Base-by-base conservation (phyloP, 2,113 vertebrate genomes). In the Labeo rohita region DNA sequence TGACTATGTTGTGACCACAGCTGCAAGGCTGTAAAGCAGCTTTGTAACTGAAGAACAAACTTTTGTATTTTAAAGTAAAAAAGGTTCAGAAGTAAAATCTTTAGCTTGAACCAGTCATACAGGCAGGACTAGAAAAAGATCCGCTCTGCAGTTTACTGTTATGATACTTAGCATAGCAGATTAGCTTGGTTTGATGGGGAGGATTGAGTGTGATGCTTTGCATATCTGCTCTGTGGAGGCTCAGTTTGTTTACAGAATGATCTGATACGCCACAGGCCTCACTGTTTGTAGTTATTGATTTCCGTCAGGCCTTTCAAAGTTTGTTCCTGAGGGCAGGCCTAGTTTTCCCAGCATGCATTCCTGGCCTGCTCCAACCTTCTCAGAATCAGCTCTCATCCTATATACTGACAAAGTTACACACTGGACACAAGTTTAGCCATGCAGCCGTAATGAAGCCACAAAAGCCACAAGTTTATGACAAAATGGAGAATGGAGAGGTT, bases 1-100 rank as follows among this genome's bases (percentile, higher is more conserved):
- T 88, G 85, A 43, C 80, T 79, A n/a, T 86, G 86, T 89, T 84
- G 86, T 43, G 90, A 89, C 36, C 59, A 72, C 78, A 66, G 83
- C 36, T 86, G 59, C 61, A 65, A 56, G 36, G 59, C 63, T 36
- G 54, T 77, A 50, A 86, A 86, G 63, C 63, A 50, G 23, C 43
- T 12, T 47, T 80, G 68, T 79, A 86, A 86, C 34, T n/a, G 73
- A 83, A 86, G 70, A 76, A 80, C 66, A 82, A 54, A 66, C 9
- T 12, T 47, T n/a, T 73, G 66, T 59, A 45, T 73, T 28, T 59
- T 12, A 66, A 36, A 39, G 39, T 39, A 39, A 75, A 59, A 54
- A 54, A 18, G 6, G 54, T 56, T 6, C 2, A 18, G 23, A 43
- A 59, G 5, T 9, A 8, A 4, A 36, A 28, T 28, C 4, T 28